Conservation (phyloP, 2,113 vertebrate species). For the Tachysurus vachellii region DNA sequence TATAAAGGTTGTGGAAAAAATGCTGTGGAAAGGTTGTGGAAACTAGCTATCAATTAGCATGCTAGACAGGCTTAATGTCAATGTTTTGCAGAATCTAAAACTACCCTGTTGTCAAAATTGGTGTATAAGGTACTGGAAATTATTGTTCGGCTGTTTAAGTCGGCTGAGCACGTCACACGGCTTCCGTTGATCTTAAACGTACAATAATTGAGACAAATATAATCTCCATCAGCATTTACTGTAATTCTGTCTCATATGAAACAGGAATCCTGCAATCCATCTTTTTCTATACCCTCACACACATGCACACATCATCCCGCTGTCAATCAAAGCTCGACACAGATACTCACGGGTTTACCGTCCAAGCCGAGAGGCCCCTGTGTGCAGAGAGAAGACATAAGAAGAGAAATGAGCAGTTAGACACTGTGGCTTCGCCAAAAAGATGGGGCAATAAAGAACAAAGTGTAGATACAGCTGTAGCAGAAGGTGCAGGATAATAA, state of each 20-base stretch:
- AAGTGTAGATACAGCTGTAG: slow-evolving; percentile 20
- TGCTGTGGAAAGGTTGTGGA: background rate
- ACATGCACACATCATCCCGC: background rate
- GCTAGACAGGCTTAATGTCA: background rate
- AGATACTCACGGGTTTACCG: slow-evolving; percentile 90
- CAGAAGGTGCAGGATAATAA: slow-evolving; percentile 18
- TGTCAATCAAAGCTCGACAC: slow-evolving; percentile 6
- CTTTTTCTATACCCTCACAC: background rate
- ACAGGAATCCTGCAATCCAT: background rate
- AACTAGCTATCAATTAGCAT: background rate
- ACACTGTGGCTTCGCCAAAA: background rate
- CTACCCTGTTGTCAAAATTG: background rate
- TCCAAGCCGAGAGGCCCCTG: slow-evolving; percentile 95
- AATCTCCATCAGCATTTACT: background rate
- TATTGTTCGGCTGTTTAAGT: background rate
- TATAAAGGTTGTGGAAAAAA: background rate
- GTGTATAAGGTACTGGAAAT: background rate
- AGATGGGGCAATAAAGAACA: slow-evolving; percentile 25
- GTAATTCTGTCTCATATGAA: slow-evolving; percentile 3
- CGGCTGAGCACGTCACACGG: background rate
- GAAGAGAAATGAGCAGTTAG: slow-evolving; percentile 38
- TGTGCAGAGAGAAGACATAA: slow-evolving; percentile 53
- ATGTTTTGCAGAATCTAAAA: background rate
- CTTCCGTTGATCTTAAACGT: background rate
- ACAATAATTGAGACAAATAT: background rate